phyloP scores from a whole-genome alignment of 2,797 vertebrate genomes.

The Muraenolepis orangiensis region DNA sequence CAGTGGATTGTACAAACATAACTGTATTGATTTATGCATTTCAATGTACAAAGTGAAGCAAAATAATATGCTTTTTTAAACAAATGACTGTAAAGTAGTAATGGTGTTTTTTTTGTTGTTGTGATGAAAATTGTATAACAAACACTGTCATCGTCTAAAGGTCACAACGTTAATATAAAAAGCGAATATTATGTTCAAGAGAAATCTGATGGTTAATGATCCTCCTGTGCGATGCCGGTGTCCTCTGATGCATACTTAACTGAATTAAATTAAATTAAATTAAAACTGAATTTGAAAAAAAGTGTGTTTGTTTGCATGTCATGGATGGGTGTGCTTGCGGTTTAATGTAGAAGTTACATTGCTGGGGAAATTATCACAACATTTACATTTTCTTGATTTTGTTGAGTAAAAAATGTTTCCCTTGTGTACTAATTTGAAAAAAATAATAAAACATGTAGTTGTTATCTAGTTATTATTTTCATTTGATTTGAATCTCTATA shows the following conservation, averaged over 20 bases:
- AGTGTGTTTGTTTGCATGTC: neutral
- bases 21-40: neutral
- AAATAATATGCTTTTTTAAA: neutral
- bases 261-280: no score
- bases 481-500: neutral
- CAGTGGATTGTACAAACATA: neutral
- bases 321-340: neutral
- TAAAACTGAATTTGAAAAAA: no score
- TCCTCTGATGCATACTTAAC: conserved; percentile 14
- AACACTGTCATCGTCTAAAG: conserved; percentile 34
- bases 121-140: conserved; percentile 30
- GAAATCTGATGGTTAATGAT: conserved; percentile 33
- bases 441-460: no score
- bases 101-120: conserved; percentile 15
- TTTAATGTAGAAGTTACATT: neutral
- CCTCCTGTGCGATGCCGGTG: conserved; percentile 25
- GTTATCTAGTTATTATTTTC: neutral
- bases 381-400: no score
- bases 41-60: neutral
- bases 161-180: conserved; percentile 38
- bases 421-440: neutral
- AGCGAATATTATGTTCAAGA: conserved; percentile 32
- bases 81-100: conserved; percentile 4
- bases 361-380: no score
- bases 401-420: no score